Evolutionary conservation across 2,888 invertebrate species (phyloP).

Genomic region (Nomada flava): DNA sequence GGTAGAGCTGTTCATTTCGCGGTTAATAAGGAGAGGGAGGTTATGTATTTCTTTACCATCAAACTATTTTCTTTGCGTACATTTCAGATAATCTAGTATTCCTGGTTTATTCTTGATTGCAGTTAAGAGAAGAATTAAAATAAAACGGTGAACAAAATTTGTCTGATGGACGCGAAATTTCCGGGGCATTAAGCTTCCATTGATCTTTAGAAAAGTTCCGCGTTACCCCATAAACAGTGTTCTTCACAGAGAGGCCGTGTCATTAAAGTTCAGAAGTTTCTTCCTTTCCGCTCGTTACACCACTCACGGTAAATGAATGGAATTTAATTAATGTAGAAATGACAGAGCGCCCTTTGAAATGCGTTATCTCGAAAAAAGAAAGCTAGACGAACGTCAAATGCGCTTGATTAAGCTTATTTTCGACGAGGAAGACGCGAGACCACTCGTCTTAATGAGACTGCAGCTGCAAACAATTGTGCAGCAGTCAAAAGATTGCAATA

Average conservation of each 20-base stretch:
- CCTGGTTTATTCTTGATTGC: no score
- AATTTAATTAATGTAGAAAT: constrained; percentile 46
- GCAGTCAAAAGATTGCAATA: constrained; percentile 22
- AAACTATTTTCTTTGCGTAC: not conserved
- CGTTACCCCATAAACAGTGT: not conserved
- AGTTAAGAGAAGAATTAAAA: no score
- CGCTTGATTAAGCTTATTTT: constrained; percentile 16
- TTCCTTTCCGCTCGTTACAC: constrained; percentile 17
- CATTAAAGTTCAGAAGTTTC: constrained; percentile 14
- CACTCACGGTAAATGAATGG: constrained; percentile 3
- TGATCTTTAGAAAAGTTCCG: not conserved
- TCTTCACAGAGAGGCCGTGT: not conserved
- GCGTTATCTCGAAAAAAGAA: constrained; percentile 4
- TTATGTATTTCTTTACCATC: not conserved
- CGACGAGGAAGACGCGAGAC: not conserved
- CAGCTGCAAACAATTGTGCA: constrained; percentile 22
- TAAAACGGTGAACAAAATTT: no score
- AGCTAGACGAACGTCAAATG: not conserved
- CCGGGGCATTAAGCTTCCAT: no score
- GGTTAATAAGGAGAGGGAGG: no score
- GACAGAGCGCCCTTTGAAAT: constrained; percentile 7
- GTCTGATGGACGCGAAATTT: no score
- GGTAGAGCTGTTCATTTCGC: no score
- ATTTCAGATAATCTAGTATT: not conserved
- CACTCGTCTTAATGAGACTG: not conserved